Percentiles rank a stretch among this genome's conserved stretches.
phyloP scores from a whole-genome alignment of 2,113 vertebrate species.

The Charina bottae region DNA sequence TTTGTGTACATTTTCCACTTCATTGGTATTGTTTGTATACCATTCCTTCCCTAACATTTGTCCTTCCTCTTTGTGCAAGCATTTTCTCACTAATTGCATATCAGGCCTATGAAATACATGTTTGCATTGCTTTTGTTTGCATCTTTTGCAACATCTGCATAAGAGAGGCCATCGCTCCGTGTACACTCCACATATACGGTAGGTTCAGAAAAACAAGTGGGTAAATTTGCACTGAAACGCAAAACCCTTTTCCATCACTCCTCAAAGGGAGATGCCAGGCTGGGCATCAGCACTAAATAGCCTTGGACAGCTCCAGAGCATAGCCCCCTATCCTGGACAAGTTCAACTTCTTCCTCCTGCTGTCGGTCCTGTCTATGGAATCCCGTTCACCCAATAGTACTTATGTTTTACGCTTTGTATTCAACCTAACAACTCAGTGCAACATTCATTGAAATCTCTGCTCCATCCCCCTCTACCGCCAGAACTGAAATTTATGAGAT shows the following conservation, averaged over 20 bases:
- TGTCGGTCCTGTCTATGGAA: not conserved
- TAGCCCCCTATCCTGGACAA: not conserved
- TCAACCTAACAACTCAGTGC: not conserved
- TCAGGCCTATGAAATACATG: not conserved
- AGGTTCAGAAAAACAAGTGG: not conserved
- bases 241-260: not conserved
- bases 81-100: no score
- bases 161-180: no score
- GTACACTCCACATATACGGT: no score
- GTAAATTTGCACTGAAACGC: not conserved
- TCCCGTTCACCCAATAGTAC: not conserved
- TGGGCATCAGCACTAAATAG: not conserved
- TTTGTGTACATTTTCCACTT: not conserved
- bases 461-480: not conserved
- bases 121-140: not conserved
- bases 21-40: no score
- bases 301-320: not conserved
- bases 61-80: not conserved
- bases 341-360: not conserved
- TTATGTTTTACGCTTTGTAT: not conserved
- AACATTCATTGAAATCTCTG: not conserved
- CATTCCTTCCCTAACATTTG: not conserved
- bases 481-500: not conserved
- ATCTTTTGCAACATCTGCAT: not conserved
- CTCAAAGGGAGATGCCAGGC: not conserved